A percentile compares a stretch with the other conserved stretches of the same genome.
Evolutionary conservation across 2,888 invertebrate genomes (phyloP).

Genomic region (Anorthoa munda): DNA sequence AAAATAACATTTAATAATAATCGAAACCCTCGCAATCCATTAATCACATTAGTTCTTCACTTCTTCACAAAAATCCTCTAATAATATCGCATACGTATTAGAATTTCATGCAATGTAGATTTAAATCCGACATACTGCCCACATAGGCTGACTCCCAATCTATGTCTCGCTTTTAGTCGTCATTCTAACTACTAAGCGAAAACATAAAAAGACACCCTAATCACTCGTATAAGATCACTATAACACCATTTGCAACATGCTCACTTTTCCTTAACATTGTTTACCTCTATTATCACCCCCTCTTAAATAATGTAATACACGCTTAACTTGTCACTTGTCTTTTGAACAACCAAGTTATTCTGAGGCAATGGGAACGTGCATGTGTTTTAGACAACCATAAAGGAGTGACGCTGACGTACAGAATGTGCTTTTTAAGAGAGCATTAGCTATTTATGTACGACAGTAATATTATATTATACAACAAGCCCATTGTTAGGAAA

Average conservation of each 20-base stretch:
- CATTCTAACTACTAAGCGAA: background rate
- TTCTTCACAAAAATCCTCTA: too few species aligned
- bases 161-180: too few species aligned
- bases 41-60: too few species aligned
- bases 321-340: slow-evolving; percentile 44
- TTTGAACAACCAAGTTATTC: slow-evolving; percentile 39
- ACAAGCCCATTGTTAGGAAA: too few species aligned
- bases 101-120: too few species aligned
- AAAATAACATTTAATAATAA: too few species aligned
- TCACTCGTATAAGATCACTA: background rate
- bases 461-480: slow-evolving; percentile 1
- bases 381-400: too few species aligned
- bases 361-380: too few species aligned
- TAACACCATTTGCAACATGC: background rate
- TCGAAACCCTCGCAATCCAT: too few species aligned
- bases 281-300: slow-evolving; percentile 26
- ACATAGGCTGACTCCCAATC: too few species aligned
- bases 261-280: background rate
- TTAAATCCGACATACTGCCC: too few species aligned
- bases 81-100: too few species aligned
- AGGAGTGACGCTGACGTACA: slow-evolving; percentile 4
- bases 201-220: background rate
- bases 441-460: slow-evolving; percentile 22
- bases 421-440: background rate
- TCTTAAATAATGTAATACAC: slow-evolving; percentile 38